phyloP scores from a whole-genome alignment of 2,797 vertebrate species.

The Coreius guichenoti region DNA sequence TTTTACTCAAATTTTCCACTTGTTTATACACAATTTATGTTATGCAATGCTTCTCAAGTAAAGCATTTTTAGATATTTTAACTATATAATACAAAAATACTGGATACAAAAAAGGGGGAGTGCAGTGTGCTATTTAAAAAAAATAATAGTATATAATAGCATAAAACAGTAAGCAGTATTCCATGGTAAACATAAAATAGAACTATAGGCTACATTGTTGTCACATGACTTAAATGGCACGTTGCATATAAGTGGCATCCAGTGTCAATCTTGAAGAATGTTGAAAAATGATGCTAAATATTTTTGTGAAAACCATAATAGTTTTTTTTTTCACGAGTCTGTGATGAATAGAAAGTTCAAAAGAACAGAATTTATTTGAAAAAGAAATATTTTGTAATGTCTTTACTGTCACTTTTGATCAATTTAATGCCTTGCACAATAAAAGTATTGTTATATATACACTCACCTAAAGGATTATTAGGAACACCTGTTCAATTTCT shows the following conservation, averaged over 20 bases:
- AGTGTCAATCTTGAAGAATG: background rate
- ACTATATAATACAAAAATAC: background rate
- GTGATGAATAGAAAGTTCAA: background rate
- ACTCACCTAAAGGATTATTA: too few species aligned
- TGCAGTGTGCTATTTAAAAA: background rate
- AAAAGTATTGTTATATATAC: background rate
- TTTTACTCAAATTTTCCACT: background rate
- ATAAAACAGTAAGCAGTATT: background rate
- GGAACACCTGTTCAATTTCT: too few species aligned
- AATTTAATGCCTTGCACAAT: background rate
- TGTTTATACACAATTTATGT: background rate
- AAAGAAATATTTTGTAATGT: too few species aligned
- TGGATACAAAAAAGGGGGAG: background rate
- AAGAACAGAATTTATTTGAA: background rate
- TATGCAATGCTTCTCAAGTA: background rate
- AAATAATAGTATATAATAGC: background rate
- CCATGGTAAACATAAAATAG: too few species aligned
- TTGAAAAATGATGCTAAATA: background rate
- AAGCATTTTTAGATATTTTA: background rate
- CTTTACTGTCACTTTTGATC: background rate
- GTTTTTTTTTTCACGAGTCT: background rate
- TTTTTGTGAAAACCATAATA: background rate
- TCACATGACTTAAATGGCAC: background rate
- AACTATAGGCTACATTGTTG: background rate
- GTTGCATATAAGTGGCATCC: background rate